Evolutionary conservation across 2,113 vertebrate genomes (phyloP).

Genomic region (Xenus cinereus): DNA sequence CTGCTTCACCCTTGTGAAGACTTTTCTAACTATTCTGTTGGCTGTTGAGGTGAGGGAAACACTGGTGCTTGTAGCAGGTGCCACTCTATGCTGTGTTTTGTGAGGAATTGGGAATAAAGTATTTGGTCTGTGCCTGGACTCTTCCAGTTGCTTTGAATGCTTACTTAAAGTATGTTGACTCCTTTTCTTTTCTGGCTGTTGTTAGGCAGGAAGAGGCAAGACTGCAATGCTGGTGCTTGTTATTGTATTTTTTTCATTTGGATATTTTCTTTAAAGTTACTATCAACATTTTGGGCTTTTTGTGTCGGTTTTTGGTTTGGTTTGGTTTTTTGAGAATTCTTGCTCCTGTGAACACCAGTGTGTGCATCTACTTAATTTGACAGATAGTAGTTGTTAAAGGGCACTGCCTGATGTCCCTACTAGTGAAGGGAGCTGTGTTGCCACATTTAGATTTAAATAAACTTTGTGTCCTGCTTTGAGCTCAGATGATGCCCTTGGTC

Average conservation of each 20-base stretch:
- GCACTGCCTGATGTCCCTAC: not conserved
- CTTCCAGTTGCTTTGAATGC: not conserved
- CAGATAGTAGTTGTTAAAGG: not conserved
- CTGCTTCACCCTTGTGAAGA: not conserved
- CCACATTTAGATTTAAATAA: not conserved
- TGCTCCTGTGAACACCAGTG: not conserved
- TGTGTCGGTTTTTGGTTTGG: not conserved
- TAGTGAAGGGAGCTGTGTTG: not conserved
- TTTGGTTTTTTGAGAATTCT: not conserved
- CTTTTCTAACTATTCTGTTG: not conserved
- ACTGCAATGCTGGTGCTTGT: not conserved
- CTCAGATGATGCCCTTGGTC: not conserved
- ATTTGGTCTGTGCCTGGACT: not conserved
- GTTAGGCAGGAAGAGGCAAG: not conserved
- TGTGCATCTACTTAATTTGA: not conserved
- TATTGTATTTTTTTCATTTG: not conserved
- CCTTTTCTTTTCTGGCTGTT: not conserved
- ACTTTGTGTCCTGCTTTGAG: not conserved
- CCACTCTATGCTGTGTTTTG: not conserved
- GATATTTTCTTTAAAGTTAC: not conserved
- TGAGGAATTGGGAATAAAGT: not conserved
- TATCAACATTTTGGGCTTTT: not conserved
- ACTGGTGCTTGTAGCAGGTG: not conserved
- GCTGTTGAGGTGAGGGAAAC: not conserved
- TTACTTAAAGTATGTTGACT: not conserved